These are phyloP conservation scores for Melikaiella ostensackeni DNA, from an alignment of 2,888 invertebrate species.

Conservation along the genomic window DNA sequence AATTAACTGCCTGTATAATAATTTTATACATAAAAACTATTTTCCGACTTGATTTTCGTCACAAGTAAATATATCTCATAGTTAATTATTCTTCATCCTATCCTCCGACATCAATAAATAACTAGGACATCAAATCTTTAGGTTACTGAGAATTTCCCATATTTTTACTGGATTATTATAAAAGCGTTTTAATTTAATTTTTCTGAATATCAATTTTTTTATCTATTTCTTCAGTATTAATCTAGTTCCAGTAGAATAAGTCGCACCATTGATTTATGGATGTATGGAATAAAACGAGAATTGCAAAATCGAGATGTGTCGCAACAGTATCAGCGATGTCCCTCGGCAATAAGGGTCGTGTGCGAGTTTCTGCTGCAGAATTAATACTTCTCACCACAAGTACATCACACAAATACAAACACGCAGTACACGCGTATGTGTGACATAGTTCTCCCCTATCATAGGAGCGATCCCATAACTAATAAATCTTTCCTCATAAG, in stretches of 20 bases:
- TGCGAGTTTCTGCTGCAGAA: constrained; percentile 27
- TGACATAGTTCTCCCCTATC: constrained; percentile 35
- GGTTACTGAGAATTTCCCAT: too few relatives aligned
- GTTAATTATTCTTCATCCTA: too few relatives aligned
- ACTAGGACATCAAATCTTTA: too few relatives aligned
- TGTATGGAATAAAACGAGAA: constrained; percentile 8
- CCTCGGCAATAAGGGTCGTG: constrained; percentile 40
- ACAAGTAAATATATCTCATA: too few relatives aligned
- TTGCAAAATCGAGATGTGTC: constrained; percentile 18
- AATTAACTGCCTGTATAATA: too few relatives aligned
- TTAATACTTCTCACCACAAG: constrained; percentile 29
- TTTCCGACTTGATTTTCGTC: too few relatives aligned
- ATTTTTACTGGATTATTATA: too few relatives aligned
- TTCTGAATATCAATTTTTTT: not conserved
- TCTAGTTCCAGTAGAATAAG: not conserved
- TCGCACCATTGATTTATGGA: not conserved
- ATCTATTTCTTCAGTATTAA: not conserved
- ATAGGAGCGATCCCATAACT: constrained; percentile 27
- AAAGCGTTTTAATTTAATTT: not conserved
- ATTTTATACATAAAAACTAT: too few relatives aligned
- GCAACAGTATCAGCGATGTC: constrained; percentile 37
- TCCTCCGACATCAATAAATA: too few relatives aligned
- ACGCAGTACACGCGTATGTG: constrained; percentile 12
- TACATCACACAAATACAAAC: not conserved
- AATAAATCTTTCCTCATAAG: constrained; percentile 21